Evolutionary conservation across 1,140 invertebrate genomes (phyloP).

Genomic region (Euwallacea similis): DNA sequence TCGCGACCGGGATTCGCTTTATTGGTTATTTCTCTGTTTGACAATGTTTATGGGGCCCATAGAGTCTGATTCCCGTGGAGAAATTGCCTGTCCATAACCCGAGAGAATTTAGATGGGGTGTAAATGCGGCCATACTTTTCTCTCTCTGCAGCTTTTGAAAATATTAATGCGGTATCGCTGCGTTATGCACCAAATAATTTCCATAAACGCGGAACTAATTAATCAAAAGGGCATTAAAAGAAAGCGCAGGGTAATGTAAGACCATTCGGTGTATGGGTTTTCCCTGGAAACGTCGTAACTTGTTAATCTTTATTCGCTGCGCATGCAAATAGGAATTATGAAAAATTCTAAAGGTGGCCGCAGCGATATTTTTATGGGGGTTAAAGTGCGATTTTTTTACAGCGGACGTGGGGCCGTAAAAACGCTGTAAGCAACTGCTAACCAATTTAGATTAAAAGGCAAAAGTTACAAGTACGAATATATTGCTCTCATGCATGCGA

Average conservation of each 20-base stretch:
- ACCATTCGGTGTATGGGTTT: background rate
- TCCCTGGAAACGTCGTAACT: slow-evolving; percentile 13
- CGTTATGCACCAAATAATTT: background rate
- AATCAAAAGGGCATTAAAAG: slow-evolving; percentile 13
- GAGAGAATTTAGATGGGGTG: no score
- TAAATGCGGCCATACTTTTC: no score
- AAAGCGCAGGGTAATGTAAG: slow-evolving; percentile 8
- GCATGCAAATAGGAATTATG: slow-evolving; percentile 10
- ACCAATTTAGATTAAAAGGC: slow-evolving; percentile 39
- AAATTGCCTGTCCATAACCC: background rate
- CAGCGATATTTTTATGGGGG: slow-evolving; percentile 16
- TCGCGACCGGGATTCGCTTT: slow-evolving; percentile 6
- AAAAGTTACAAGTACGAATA: slow-evolving; percentile 36
- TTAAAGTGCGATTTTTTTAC: slow-evolving; percentile 24
- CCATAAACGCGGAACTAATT: slow-evolving; percentile 3
- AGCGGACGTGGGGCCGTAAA: slow-evolving; percentile 22
- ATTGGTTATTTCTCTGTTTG: slow-evolving; percentile 20
- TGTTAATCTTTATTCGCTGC: slow-evolving; percentile 17
- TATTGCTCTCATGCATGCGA: slow-evolving; percentile 37
- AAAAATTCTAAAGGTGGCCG: slow-evolving; percentile 2
- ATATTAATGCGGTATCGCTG: no score
- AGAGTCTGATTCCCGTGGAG: background rate
- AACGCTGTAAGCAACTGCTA: slow-evolving; percentile 38
- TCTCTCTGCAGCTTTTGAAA: no score
- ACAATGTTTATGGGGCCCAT: slow-evolving; percentile 12